phyloP scores from a whole-genome alignment of 2,113 vertebrate species.

The Nothocercus julius region DNA sequence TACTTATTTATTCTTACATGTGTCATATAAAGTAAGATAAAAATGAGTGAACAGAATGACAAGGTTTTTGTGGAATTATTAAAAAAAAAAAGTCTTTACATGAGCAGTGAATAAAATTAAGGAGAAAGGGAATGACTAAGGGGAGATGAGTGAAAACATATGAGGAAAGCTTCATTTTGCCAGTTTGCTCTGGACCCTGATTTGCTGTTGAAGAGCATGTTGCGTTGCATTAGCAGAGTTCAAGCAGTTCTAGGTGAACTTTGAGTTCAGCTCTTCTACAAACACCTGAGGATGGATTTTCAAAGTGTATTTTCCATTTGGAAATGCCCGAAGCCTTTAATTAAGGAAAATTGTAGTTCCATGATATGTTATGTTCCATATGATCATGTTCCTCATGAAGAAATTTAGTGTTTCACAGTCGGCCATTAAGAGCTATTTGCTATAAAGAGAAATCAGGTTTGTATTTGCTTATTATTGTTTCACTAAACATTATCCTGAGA shows the following conservation, averaged over 20 bases:
- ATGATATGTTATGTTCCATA: background rate
- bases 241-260: background rate
- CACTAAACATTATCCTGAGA: background rate
- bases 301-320: background rate
- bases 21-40: background rate
- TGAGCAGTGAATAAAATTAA: background rate
- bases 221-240: background rate
- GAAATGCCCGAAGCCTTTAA: background rate
- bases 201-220: background rate
- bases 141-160: background rate
- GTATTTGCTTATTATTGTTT: background rate
- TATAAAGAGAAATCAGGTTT: background rate
- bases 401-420: background rate
- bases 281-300: background rate
- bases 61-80: background rate
- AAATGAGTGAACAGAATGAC: background rate
- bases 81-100: background rate
- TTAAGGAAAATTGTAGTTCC: background rate
- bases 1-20: background rate
- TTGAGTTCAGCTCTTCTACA: background rate
- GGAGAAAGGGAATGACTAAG: background rate
- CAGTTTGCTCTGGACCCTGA: background rate
- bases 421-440: background rate
- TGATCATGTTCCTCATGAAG: background rate
- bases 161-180: background rate